Evolutionary conservation across 2,113 vertebrate species (phyloP).

Genomic region (Oenanthe oenanthe): DNA sequence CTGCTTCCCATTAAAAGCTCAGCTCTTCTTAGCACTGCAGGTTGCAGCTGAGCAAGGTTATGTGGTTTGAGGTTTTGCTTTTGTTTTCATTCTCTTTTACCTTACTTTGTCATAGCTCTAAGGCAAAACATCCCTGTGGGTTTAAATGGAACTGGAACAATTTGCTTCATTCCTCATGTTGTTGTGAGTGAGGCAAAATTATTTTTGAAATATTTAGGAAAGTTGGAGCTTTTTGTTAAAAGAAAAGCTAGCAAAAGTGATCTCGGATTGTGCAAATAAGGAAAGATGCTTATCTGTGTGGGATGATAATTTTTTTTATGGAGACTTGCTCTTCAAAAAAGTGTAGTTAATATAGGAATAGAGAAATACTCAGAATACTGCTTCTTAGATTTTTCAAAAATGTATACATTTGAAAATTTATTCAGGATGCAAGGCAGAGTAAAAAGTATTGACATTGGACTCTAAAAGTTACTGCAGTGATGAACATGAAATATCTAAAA

Average conservation of each 20-base stretch:
- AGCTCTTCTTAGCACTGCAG: background rate
- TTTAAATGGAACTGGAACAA: constrained; percentile 25
- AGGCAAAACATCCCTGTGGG: background rate
- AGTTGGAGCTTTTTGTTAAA: background rate
- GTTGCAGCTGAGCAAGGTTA: background rate
- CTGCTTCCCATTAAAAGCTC: background rate
- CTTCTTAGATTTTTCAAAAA: background rate
- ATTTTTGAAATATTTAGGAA: background rate
- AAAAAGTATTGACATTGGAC: rapidly evolving
- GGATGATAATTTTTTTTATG: background rate
- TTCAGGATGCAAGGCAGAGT: background rate
- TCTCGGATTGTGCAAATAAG: background rate
- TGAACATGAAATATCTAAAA: background rate
- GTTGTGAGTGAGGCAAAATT: background rate
- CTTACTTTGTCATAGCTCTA: background rate
- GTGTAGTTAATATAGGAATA: background rate
- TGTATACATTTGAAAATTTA: background rate
- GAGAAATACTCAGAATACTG: background rate
- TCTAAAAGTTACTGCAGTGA: background rate
- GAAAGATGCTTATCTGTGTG: background rate
- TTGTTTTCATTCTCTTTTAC: background rate
- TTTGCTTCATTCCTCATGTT: background rate
- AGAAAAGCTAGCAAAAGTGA: background rate
- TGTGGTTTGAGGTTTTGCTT: background rate
- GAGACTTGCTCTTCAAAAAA: background rate